phyloP scores from a whole-genome alignment of 2,888 invertebrate genomes.

The Nemurella pictetii region DNA sequence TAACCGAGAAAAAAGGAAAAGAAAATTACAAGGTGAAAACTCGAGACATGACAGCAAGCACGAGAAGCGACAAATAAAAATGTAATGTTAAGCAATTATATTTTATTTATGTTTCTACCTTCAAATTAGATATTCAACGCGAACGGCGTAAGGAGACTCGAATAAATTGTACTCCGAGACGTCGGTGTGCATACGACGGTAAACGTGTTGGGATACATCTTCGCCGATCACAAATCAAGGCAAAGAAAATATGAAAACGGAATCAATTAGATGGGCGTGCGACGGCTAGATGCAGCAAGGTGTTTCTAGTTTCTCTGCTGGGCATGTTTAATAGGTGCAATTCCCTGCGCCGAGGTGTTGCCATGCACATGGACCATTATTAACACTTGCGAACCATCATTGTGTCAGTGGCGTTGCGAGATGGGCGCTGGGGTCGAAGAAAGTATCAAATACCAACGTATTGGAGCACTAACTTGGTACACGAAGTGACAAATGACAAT shows the following conservation, averaged over 20 bases:
- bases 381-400: neutral
- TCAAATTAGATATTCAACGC: neutral
- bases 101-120: neutral
- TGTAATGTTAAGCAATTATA: neutral
- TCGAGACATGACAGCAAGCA: neutral
- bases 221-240: neutral
- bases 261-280: neutral
- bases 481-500: no score
- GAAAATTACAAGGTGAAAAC: neutral
- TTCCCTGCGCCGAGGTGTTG: neutral
- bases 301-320: neutral
- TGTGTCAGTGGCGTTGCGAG: no score
- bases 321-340: neutral
- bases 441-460: no score
- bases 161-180: neutral
- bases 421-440: no score
- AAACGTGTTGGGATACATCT: neutral
- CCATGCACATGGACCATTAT: neutral
- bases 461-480: no score
- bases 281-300: neutral
- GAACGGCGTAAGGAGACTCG: neutral
- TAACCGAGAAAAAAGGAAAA: no score
- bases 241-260: neutral
- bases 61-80: neutral
- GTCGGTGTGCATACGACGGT: neutral